Conservation (phyloP, 2,113 vertebrate species). For the Ovis canadensis region DNA sequence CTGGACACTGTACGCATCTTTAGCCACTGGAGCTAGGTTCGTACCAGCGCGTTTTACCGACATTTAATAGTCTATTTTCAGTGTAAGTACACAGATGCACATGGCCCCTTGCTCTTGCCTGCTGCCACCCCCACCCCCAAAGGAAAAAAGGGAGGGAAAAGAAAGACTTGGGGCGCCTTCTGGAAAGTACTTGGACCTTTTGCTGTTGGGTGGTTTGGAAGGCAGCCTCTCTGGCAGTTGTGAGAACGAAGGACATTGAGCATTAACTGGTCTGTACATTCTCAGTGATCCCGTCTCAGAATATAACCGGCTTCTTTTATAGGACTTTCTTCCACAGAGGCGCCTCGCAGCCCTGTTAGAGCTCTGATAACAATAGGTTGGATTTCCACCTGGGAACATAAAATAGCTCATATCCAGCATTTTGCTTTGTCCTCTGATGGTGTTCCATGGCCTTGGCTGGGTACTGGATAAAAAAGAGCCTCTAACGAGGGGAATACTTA, state of each 20-base stretch:
- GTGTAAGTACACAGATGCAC: neutral
- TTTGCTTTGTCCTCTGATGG: neutral
- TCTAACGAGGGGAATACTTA: neutral
- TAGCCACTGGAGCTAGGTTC: neutral
- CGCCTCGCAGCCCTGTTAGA: neutral
- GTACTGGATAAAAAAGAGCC: neutral
- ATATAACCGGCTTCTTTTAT: neutral
- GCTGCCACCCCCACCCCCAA: too few relatives aligned
- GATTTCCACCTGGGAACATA: neutral
- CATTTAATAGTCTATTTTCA: neutral
- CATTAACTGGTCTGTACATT: rapidly evolving
- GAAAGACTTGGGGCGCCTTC: neutral
- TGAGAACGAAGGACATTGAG: neutral
- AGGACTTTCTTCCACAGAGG: neutral
- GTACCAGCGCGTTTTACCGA: neutral
- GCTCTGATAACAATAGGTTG: neutral
- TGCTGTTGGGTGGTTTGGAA: neutral
- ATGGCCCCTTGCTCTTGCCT: neutral
- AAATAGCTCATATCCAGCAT: neutral
- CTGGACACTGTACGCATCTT: neutral
- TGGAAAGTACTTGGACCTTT: neutral
- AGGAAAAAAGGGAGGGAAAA: neutral
- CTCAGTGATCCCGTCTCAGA: neutral
- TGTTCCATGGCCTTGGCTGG: neutral
- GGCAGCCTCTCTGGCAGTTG: neutral